A percentile compares a stretch with the other conserved stretches of the same genome.
Conservation (phyloP, 2,888 invertebrate genomes). For the Metalampra italica region DNA sequence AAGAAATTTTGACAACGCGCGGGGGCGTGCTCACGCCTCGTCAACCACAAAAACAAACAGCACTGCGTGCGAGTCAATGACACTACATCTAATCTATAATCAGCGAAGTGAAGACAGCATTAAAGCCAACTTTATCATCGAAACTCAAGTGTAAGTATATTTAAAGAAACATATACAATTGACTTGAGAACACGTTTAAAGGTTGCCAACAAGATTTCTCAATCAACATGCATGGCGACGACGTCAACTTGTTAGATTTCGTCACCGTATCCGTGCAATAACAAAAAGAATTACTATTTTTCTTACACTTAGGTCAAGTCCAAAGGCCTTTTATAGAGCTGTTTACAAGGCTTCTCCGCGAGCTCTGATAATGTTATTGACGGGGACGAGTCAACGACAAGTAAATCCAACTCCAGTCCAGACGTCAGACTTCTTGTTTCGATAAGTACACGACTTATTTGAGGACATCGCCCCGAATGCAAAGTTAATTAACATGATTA, state of each 20-base stretch:
- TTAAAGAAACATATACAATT: not conserved
- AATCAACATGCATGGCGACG: not conserved
- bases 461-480: constrained; percentile 23
- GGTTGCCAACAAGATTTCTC: not conserved
- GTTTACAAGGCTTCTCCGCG: not conserved
- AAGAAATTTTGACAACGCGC: constrained; percentile 22
- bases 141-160: not conserved
- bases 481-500: constrained; percentile 22
- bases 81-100: not conserved
- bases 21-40: constrained; percentile 5
- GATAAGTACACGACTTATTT: constrained; percentile 19
- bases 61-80: constrained; percentile 7
- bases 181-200: not conserved
- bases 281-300: not conserved
- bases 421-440: not conserved
- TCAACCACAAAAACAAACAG: constrained; percentile 2
- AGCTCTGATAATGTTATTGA: not conserved
- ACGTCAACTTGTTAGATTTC: not conserved
- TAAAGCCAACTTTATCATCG: not conserved
- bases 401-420: not conserved
- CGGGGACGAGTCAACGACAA: not conserved
- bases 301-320: not conserved
- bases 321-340: not conserved
- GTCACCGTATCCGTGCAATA: not conserved
- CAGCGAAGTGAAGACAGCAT: not conserved